Base-by-base conservation (phyloP, 2,113 vertebrate genomes). In the Sceloporus undulatus region DNA sequence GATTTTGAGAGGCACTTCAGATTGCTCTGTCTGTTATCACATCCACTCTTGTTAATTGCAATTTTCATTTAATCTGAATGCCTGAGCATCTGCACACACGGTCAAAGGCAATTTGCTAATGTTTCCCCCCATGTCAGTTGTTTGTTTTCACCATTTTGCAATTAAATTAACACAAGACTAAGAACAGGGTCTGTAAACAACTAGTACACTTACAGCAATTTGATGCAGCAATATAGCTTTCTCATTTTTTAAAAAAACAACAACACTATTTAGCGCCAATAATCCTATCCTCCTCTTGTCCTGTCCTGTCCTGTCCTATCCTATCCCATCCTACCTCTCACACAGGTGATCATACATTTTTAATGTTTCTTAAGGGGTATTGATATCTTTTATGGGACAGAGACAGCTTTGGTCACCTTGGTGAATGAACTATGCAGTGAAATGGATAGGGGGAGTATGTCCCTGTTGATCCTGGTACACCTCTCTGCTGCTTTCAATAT, bases 51-150 rank as follows among this genome's bases (percentile, higher is more conserved):
- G 52, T 89, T 94, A 93, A 94, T 93, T 93, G 88, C 1, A 0
- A 82, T 73, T 85, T 78, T 42, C 74, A 71, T 87, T 88, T 91
- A 87, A 88, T 40, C 84, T 74, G 90, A 94, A 91, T 88, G 93
- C 89, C 91, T 79, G 89, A 91, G 87, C 87, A 86, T 83, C 89
- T 92, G 90, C 75, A 85, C 90, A 89, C 91, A 90, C 92, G 90
- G 66, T 88, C 40, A 52, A 1, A 93, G 85, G 86, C 91, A 87
- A 9, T 85, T 19, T 93, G 92, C 82, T 93, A 89, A 92, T 73
- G 34, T 87, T 90, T 91, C 75, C 5, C 23, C 56, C n/a, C 23
- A 16, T n/a, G 9, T 56, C 85, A 78, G 34, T 90, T 81, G 56
- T 91, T 90, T 92, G 79, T 81, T 87, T 87, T 74, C 54, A 10